Percentiles rank a stretch among this genome's conserved stretches.
phyloP scores from a whole-genome alignment of 2,797 vertebrate species.

The Scomberomorus guttatus region DNA sequence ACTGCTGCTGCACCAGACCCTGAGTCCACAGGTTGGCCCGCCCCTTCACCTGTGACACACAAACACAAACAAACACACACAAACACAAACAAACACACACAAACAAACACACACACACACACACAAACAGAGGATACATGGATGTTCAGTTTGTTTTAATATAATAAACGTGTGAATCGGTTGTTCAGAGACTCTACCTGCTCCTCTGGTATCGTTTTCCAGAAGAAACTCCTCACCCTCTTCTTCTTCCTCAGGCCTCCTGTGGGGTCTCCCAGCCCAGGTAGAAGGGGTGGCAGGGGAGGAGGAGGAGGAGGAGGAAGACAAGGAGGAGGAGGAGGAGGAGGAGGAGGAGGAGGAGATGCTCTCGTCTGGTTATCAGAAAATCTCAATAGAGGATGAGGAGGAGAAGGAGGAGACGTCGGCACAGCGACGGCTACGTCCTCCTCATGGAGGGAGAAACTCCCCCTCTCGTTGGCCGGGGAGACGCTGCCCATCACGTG shows the following conservation, averaged over 20 bases:
- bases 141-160: background rate
- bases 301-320: conserved; percentile 75
- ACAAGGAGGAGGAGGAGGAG: conserved; percentile 59
- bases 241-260: conserved; percentile 85
- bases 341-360: conserved; percentile 8
- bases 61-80: conserved; percentile 18
- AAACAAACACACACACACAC: conserved; percentile 18
- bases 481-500: conserved; percentile 93
- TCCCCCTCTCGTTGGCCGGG: conserved; percentile 87
- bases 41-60: conserved; percentile 86
- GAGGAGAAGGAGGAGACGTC: conserved; percentile 74
- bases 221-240: conserved; percentile 92
- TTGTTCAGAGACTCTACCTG: conserved; percentile 80
- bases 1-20: conserved; percentile 80
- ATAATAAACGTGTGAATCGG: background rate
- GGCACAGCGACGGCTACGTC: conserved; percentile 65
- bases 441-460: conserved; percentile 71
- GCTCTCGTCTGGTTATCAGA: background rate
- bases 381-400: conserved; percentile 19
- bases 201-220: conserved; percentile 95
- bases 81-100: conserved; percentile 20
- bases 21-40: conserved; percentile 94
- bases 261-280: conserved; percentile 63
- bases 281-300: conserved; percentile 71
- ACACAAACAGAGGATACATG: background rate